Percentiles rank a stretch among this genome's conserved stretches.
Evolutionary conservation across 2,888 invertebrate species (phyloP).

Genomic region (Stenchaetothrips biformis): DNA sequence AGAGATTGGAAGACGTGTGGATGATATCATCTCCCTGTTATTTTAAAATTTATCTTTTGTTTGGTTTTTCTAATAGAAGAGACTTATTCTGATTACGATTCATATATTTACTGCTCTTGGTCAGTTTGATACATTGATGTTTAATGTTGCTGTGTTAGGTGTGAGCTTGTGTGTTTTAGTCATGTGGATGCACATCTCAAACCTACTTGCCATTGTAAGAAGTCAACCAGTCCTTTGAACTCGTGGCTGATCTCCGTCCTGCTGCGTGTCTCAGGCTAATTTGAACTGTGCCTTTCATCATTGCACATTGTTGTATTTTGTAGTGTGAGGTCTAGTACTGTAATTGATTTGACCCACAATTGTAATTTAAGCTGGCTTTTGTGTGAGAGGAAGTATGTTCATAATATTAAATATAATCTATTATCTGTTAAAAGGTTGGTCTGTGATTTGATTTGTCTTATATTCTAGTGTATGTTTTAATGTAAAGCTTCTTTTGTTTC

Average conservation of each 20-base stretch:
- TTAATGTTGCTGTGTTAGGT: neutral
- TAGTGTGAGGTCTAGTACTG: neutral
- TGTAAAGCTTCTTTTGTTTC: neutral
- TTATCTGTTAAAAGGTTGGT: constrained; percentile 22
- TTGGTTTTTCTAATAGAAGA: neutral
- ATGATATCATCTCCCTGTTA: neutral
- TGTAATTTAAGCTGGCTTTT: neutral
- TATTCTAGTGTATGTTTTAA: neutral
- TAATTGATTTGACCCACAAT: neutral
- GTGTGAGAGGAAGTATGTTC: neutral
- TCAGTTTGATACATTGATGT: neutral
- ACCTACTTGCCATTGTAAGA: neutral
- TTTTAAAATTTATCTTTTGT: neutral
- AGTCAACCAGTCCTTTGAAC: neutral
- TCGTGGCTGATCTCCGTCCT: constrained; percentile 22
- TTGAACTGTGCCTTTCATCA: neutral
- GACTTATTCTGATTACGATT: neutral
- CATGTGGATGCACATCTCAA: neutral
- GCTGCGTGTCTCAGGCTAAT: constrained; percentile 4
- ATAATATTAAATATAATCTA: neutral
- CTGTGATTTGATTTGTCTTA: constrained; percentile 24
- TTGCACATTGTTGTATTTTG: neutral
- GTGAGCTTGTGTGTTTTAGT: neutral
- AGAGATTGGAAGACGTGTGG: no score
- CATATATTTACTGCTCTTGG: neutral